Evolutionary conservation across 2,888 invertebrate species (phyloP).

Genomic region (Apotomis capreana): DNA sequence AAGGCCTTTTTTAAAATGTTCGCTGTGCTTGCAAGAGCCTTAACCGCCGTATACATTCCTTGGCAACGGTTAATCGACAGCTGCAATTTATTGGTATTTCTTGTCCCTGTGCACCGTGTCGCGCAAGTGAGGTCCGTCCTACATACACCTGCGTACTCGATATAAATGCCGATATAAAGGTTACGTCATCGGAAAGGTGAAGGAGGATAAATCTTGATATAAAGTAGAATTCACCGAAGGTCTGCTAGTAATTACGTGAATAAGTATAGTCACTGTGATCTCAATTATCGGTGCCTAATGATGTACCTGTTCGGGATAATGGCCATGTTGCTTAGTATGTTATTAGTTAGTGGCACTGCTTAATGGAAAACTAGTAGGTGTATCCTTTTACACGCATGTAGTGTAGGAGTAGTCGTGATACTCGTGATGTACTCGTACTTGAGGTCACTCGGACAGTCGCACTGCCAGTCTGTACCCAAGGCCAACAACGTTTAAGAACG

Average conservation of each 20-base stretch:
- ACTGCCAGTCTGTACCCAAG: slow-evolving; percentile 17
- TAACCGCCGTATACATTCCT: slow-evolving; percentile 51
- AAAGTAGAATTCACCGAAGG: slow-evolving; percentile 28
- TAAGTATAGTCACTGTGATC: not conserved
- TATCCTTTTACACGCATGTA: slow-evolving; percentile 25
- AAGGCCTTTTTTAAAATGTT: slow-evolving; percentile 1
- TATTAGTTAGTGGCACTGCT: slow-evolving; percentile 17
- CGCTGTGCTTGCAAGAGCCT: slow-evolving; percentile 32
- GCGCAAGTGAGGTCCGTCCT: slow-evolving; percentile 33
- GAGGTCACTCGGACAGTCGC: slow-evolving; percentile 31
- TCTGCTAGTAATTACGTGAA: slow-evolving; percentile 19
- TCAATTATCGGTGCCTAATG: slow-evolving; percentile 15
- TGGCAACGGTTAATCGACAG: slow-evolving; percentile 60
- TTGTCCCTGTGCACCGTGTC: slow-evolving; percentile 28
- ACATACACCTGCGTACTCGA: slow-evolving; percentile 55
- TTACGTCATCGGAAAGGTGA: slow-evolving; percentile 43
- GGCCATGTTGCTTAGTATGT: not conserved
- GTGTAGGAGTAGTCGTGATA: slow-evolving; percentile 38
- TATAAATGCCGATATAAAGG: slow-evolving; percentile 51
- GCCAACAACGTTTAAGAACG: slow-evolving; percentile 19
- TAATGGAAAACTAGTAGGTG: slow-evolving; percentile 35
- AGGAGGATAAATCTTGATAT: slow-evolving; percentile 32
- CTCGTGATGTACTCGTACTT: slow-evolving; percentile 26
- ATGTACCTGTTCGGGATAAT: slow-evolving; percentile 13
- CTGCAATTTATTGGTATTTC: slow-evolving; percentile 54